These are phyloP conservation scores for Helicoverpa zea DNA, from an alignment of 1,140 invertebrate species.

Conservation along the genomic window DNA sequence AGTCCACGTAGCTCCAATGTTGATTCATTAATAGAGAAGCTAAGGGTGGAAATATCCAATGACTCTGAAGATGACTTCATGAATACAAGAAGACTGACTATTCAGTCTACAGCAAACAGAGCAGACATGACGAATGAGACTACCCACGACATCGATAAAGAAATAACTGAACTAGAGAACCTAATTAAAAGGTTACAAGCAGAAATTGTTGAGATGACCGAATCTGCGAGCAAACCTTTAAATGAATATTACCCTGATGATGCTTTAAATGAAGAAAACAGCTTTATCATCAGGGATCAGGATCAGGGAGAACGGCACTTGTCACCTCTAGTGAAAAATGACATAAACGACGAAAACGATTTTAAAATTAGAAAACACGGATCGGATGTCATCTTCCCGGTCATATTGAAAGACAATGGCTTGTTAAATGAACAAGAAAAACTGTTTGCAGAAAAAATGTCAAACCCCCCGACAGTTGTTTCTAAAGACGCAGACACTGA, in stretches of 20 bases:
- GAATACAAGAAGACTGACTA: conserved; percentile 56
- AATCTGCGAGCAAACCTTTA: conserved; percentile 39
- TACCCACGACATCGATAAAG: conserved; percentile 60
- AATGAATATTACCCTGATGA: neutral
- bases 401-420: conserved; percentile 47
- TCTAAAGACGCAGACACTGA: neutral
- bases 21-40: conserved; percentile 57
- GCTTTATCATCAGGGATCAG: neutral
- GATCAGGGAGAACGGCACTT: neutral
- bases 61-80: conserved; percentile 47
- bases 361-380: neutral
- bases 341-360: neutral
- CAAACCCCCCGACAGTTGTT: neutral
- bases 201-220: conserved; percentile 62
- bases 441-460: neutral
- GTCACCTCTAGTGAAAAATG: neutral
- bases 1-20: conserved; percentile 42
- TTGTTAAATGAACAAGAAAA: conserved; percentile 25
- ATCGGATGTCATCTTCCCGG: conserved; percentile 27
- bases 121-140: conserved; percentile 41
- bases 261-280: neutral
- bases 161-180: conserved; percentile 68
- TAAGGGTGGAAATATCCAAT: conserved; percentile 46
- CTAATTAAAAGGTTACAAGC: conserved; percentile 68
- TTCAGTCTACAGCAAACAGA: conserved; percentile 12